Base-by-base conservation (phyloP, 2,888 invertebrate genomes). In the Trissoscelio sp. region DNA sequence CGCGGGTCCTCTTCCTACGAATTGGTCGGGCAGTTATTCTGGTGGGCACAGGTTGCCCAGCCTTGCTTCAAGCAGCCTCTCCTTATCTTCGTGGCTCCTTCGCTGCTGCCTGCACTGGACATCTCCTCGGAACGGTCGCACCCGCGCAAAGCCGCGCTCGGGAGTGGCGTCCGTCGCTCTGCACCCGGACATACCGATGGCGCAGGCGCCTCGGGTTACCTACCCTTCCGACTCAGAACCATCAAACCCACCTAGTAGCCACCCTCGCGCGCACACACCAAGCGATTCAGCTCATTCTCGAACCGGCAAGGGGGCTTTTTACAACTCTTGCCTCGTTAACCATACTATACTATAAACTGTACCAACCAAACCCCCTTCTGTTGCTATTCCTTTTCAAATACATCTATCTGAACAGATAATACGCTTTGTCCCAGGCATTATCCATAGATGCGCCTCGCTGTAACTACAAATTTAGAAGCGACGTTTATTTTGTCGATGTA, bases 131-230 rank as follows among this genome's bases (percentile, higher is more conserved):
- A 83, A 79, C 83, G 81, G 74, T 86, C 85, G 84, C 84, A 85
- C 83, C 84, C 85, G 86, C 84, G 82, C 83, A 86, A 83, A 84
- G 84, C 83, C 83, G 91, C 89, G 91, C 89, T 90, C 89, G 91
- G 91, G 91, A 91, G 91, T 91, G 91, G 91, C 91, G 90, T 87
- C 89, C 89, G 88, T 89, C 91, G 89, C 88, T 90, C 92, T 92
- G 92, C 92, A 92, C 92, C 92, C 92, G 92, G 92, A 88, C 88
- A 86, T 48, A 79, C 83, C 62, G 83, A 85, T 79, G 77, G 89
- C 90, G 89, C 89, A 89, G 67, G 89, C 90, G 90, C 89, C 77
- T 69, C 85, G 79, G 81, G 82, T 84, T 77, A 83, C 84, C 85
- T 85, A 85, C 85, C 84, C 86, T 79, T 79, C 84, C 84, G 53